A percentile compares a stretch with the other conserved stretches of the same genome.
Evolutionary conservation across 2,113 vertebrate species (phyloP).

Genomic region (Malurus alboscapulatus): DNA sequence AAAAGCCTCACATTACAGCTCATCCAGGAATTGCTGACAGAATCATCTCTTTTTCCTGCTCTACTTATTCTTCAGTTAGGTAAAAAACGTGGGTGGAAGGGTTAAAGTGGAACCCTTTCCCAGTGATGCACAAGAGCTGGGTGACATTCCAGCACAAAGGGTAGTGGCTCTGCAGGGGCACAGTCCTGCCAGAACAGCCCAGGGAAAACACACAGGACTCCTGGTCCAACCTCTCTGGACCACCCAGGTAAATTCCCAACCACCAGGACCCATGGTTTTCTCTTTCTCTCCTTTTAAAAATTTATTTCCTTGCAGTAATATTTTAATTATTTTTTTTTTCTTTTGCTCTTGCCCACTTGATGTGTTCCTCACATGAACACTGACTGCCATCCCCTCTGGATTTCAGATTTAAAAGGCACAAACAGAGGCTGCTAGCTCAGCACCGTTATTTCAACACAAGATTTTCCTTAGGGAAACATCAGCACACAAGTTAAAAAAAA

Average conservation of each 20-base stretch:
- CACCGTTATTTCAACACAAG: not conserved
- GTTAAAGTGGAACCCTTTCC: not conserved
- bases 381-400: not conserved
- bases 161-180: not conserved
- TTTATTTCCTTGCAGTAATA: not conserved
- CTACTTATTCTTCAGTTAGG: not conserved
- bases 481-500: not conserved
- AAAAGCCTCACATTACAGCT: not conserved
- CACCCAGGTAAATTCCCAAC: not conserved
- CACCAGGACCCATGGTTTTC: not conserved
- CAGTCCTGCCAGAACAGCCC: not conserved
- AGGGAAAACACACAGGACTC: not conserved
- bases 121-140: fast-evolving
- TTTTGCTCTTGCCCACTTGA: not conserved
- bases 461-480: not conserved
- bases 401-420: not conserved
- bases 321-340: not conserved
- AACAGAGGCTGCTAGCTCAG: not conserved
- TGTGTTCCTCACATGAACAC: not conserved
- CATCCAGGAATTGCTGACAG: not conserved
- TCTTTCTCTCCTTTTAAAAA: not conserved
- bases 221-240: not conserved
- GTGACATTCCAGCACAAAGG: not conserved
- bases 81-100: not conserved
- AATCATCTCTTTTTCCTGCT: not conserved